phyloP scores from a whole-genome alignment of 2,113 vertebrate species.

The Cinclus mexicanus region DNA sequence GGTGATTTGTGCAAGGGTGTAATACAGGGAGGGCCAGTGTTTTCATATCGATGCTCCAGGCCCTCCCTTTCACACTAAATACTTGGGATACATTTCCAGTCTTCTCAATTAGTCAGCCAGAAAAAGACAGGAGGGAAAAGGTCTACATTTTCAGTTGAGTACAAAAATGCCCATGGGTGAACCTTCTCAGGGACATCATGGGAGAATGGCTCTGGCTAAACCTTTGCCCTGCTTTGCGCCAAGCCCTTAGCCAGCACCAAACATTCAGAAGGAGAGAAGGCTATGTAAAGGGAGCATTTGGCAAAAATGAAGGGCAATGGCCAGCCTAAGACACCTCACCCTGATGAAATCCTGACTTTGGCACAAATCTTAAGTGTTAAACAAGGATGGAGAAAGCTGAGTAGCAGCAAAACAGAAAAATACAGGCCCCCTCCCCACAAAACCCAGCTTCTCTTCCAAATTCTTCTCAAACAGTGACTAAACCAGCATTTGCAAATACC shows the following conservation, averaged over 20 bases:
- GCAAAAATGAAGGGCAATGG: not conserved
- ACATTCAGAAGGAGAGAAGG: not conserved
- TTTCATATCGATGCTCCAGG: not conserved
- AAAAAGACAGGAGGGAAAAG: not conserved
- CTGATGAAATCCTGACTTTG: not conserved
- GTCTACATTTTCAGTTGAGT: not conserved
- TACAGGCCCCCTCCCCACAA: not conserved
- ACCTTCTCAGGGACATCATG: not conserved
- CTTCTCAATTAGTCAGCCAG: not conserved
- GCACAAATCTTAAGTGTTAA: not conserved
- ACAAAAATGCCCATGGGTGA: accelerated
- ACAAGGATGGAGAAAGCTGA: not conserved
- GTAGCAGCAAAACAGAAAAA: not conserved
- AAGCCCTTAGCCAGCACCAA: not conserved
- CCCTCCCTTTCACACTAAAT: not conserved
- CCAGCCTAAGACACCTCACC: not conserved
- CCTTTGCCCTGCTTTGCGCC: not conserved
- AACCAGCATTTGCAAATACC: not conserved
- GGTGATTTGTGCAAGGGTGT: not conserved
- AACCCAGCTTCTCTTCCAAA: not conserved
- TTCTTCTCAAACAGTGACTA: not conserved
- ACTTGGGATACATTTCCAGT: not conserved
- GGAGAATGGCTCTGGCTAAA: not conserved
- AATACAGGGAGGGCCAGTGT: not conserved
- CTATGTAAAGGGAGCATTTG: not conserved